A percentile compares a stretch with the other conserved stretches of the same genome.
Evolutionary conservation across 2,888 invertebrate species (phyloP).

Genomic region (Adelphocoris suturalis): DNA sequence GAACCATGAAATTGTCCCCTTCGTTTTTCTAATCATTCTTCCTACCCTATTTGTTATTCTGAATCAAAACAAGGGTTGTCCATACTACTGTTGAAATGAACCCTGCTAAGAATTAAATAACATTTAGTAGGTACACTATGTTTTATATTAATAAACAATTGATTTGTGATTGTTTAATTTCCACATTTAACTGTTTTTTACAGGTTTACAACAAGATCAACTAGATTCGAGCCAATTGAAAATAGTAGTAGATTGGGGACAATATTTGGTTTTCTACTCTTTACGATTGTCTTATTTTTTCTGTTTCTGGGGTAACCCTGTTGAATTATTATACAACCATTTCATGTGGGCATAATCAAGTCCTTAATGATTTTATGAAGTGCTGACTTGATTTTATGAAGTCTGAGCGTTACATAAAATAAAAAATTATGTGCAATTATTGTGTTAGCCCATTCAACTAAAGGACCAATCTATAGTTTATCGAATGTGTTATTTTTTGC

Average conservation of each 20-base stretch:
- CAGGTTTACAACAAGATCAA: too few relatives aligned
- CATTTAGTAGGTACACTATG: too few relatives aligned
- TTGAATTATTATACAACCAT: neutral
- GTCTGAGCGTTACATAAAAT: neutral
- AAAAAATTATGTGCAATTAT: slow-evolving; percentile 21
- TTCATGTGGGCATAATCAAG: neutral
- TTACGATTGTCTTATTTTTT: neutral
- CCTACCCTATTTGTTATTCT: neutral
- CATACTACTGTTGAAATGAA: too few relatives aligned
- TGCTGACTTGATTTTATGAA: neutral
- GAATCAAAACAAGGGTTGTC: too few relatives aligned
- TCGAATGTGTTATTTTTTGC: neutral
- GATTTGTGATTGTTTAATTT: too few relatives aligned
- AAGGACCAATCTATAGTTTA: slow-evolving; percentile 18
- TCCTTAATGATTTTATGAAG: neutral
- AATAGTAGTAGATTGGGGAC: neutral
- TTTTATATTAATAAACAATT: too few relatives aligned
- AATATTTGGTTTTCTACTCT: neutral
- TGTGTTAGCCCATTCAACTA: slow-evolving; percentile 15
- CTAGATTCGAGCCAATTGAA: neutral
- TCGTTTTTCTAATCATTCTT: neutral
- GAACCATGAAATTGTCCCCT: slow-evolving; percentile 25
- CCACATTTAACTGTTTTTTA: too few relatives aligned
- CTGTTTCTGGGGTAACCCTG: slow-evolving; percentile 12
- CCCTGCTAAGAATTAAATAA: too few relatives aligned